A percentile compares a stretch with the other conserved stretches of the same genome.
Evolutionary conservation across 2,888 invertebrate genomes (phyloP).

Genomic region (Drosophila rellima): DNA sequence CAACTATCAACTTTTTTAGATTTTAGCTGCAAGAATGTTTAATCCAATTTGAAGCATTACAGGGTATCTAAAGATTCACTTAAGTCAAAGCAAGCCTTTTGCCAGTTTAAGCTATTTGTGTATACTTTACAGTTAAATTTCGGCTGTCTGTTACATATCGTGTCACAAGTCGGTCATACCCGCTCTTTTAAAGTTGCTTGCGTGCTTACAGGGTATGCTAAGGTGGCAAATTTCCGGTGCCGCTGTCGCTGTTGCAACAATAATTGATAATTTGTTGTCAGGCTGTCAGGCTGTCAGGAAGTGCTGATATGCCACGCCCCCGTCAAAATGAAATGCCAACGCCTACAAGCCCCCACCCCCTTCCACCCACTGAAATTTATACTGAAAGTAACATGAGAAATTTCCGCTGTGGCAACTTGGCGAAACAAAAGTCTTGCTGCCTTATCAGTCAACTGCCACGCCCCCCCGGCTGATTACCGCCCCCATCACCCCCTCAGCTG

Average conservation of each 20-base stretch:
- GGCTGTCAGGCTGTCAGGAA: conserved; percentile 57
- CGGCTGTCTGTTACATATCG: neutral
- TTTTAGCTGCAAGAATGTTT: no score
- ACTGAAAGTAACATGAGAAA: neutral
- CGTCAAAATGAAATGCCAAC: neutral
- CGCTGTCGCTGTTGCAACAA: conserved; percentile 39
- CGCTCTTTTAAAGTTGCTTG: no score
- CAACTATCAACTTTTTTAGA: no score
- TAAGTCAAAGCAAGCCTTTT: neutral
- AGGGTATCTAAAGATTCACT: neutral
- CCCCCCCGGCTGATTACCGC: neutral
- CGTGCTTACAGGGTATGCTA: conserved; percentile 24
- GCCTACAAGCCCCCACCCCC: no score
- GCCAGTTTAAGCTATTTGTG: neutral
- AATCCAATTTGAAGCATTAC: no score
- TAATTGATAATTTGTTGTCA: conserved; percentile 58
- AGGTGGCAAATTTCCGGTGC: conserved; percentile 48
- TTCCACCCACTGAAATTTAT: neutral
- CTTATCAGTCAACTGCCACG: conserved; percentile 34
- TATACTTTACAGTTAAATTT: neutral
- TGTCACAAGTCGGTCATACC: neutral
- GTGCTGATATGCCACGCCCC: conserved; percentile 45
- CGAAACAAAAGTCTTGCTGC: conserved; percentile 38
- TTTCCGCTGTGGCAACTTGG: conserved; percentile 1
- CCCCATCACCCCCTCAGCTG: neutral